A percentile compares a stretch with the other conserved stretches of the same genome.
phyloP scores from a whole-genome alignment of 2,888 invertebrate species.

The Agrotis exclamationis region DNA sequence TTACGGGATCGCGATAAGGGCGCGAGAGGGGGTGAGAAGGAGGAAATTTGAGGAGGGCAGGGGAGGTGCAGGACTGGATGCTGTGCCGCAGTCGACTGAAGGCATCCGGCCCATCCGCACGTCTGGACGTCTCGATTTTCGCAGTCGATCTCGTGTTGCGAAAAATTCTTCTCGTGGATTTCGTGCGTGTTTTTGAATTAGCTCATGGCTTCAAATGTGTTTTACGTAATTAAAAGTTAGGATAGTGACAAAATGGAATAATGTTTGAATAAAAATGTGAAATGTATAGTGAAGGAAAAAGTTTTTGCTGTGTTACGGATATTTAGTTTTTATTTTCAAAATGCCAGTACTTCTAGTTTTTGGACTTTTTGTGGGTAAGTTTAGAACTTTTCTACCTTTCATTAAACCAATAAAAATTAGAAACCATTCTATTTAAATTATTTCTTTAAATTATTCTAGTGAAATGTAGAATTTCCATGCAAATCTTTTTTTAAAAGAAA shows the following conservation, averaged over 20 bases:
- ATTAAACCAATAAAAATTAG: not conserved
- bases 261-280: slow-evolving; percentile 71
- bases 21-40: slow-evolving; percentile 71
- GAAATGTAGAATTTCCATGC: slow-evolving; percentile 11
- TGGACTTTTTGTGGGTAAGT: slow-evolving; percentile 81
- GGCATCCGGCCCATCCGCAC: slow-evolving; percentile 65
- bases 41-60: slow-evolving; percentile 68
- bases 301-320: slow-evolving; percentile 69
- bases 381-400: not conserved
- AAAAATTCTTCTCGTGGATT: slow-evolving; percentile 47
- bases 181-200: slow-evolving; percentile 40
- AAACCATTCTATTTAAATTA: too few relatives aligned
- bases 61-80: slow-evolving; percentile 71
- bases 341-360: slow-evolving; percentile 78
- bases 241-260: slow-evolving; percentile 55
- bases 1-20: slow-evolving; percentile 89
- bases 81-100: slow-evolving; percentile 81
- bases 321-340: slow-evolving; percentile 65
- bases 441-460: not conserved
- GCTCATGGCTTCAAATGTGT: slow-evolving; percentile 59
- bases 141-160: slow-evolving; percentile 48
- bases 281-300: slow-evolving; percentile 65
- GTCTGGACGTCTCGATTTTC: slow-evolving; percentile 45
- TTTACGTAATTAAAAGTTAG: slow-evolving; percentile 48
- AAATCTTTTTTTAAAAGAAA: not conserved